A percentile compares a stretch with the other conserved stretches of the same genome.
Conservation (phyloP, 2,113 vertebrate species). For the Seriola rivoliana region DNA sequence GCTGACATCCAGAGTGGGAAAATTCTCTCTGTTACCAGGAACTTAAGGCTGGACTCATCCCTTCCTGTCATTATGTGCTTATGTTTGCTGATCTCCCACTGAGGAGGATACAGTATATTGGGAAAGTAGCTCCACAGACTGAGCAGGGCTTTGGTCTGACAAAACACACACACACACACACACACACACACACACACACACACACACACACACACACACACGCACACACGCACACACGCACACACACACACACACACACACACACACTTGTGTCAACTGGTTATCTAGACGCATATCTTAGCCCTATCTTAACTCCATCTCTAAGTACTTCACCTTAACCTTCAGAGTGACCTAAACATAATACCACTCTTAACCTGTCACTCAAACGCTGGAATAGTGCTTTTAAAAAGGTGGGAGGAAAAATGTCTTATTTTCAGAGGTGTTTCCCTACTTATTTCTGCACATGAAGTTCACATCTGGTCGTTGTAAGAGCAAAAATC, state of each 20-base stretch:
- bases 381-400: constrained; percentile 1
- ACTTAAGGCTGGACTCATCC: constrained; percentile 45
- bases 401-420: neutral
- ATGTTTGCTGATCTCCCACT: constrained; percentile 46
- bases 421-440: constrained; percentile 4
- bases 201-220: no score
- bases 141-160: constrained; percentile 20
- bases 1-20: constrained; percentile 37
- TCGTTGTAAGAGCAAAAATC: neutral
- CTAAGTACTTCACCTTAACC: constrained; percentile 33
- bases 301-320: neutral
- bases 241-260: neutral
- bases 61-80: constrained; percentile 73
- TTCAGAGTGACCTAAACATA: constrained; percentile 12
- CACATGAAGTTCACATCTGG: constrained; percentile 17
- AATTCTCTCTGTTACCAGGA: constrained; percentile 14
- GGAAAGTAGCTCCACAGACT: constrained; percentile 33
- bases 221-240: neutral
- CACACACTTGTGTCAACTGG: neutral
- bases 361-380: constrained; percentile 34
- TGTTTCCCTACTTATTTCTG: neutral
- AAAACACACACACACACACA: constrained; percentile 5
- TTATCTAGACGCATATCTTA: constrained; percentile 5
- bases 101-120: constrained; percentile 18
- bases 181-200: neutral